These are phyloP conservation scores for Yponomeuta cagnagella DNA, from an alignment of 2,888 invertebrate species.

Conservation along the genomic window DNA sequence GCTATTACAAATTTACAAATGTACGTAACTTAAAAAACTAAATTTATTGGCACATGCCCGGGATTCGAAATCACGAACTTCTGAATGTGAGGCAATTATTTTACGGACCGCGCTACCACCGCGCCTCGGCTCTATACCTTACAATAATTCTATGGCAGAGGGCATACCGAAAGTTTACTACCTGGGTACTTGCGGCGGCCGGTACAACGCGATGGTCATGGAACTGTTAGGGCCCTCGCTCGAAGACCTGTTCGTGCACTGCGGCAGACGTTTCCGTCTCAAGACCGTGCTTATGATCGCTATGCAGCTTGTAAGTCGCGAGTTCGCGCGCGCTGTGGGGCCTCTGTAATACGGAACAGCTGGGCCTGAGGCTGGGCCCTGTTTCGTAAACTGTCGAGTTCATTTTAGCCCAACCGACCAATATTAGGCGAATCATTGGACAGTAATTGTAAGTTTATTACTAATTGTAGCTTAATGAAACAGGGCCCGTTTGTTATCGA, in stretches of 20 bases:
- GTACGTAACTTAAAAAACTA: no score
- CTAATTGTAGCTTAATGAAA: no score
- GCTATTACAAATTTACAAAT: no score
- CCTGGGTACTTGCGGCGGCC: slow-evolving; percentile 99
- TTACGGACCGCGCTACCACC: no score
- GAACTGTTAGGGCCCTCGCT: slow-evolving; percentile 99
- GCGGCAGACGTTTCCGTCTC: slow-evolving; percentile 97
- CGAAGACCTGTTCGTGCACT: slow-evolving; percentile 99
- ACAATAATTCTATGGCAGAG: slow-evolving; percentile 76
- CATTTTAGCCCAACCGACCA: no score
- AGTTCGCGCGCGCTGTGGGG: slow-evolving; percentile 20
- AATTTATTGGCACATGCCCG: no score
- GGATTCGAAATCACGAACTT: no score
- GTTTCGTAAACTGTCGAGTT: background rate
- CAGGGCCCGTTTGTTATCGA: no score
- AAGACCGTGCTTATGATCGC: slow-evolving; percentile 99
- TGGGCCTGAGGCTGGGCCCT: background rate
- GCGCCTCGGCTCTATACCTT: background rate
- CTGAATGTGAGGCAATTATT: no score
- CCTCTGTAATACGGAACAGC: background rate
- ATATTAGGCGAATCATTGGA: no score
- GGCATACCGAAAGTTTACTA: slow-evolving; percentile 99
- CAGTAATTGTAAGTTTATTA: no score
- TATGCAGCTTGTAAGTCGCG: slow-evolving; percentile 91
- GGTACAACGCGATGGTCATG: slow-evolving; percentile 99